Conservation (phyloP, 2,888 invertebrate genomes). For the Petrophora chlorosata region DNA sequence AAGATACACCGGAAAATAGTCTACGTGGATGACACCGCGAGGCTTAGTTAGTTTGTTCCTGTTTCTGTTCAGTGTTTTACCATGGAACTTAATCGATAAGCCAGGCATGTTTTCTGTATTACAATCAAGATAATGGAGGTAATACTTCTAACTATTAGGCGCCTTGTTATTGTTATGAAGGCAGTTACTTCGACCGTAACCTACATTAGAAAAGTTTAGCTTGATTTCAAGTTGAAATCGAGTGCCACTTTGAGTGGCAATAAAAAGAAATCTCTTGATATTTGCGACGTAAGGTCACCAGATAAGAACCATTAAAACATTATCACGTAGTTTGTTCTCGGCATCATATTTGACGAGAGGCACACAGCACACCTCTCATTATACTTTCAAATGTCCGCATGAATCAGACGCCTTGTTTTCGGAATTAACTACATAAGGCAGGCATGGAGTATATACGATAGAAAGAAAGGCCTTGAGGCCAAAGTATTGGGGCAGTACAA, state of each 20-base stretch:
- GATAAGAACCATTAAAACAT: constrained; percentile 30
- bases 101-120: too few relatives aligned
- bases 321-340: constrained; percentile 17
- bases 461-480: constrained; percentile 17
- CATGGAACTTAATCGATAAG: too few relatives aligned
- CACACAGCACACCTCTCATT: constrained; percentile 11
- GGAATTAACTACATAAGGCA: constrained; percentile 7
- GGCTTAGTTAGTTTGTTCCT: constrained; percentile 1
- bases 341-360: too few relatives aligned
- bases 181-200: constrained; percentile 14
- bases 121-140: constrained; percentile 6
- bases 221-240: constrained; percentile 3
- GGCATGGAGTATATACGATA: not conserved
- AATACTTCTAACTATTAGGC: not conserved
- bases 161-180: constrained; percentile 5
- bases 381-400: constrained; percentile 11
- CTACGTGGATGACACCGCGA: too few relatives aligned
- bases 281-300: constrained; percentile 29
- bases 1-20: too few relatives aligned
- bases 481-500: constrained; percentile 6
- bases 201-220: constrained; percentile 15
- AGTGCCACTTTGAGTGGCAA: constrained; percentile 18
- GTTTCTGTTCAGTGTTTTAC: too few relatives aligned
- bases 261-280: constrained; percentile 30
- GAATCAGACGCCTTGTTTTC: constrained; percentile 14